Percentiles rank a stretch among this genome's conserved stretches.
These are phyloP conservation scores for Mercenaria mercenaria DNA, from an alignment of 1,140 invertebrate species.

Conservation along the genomic window DNA sequence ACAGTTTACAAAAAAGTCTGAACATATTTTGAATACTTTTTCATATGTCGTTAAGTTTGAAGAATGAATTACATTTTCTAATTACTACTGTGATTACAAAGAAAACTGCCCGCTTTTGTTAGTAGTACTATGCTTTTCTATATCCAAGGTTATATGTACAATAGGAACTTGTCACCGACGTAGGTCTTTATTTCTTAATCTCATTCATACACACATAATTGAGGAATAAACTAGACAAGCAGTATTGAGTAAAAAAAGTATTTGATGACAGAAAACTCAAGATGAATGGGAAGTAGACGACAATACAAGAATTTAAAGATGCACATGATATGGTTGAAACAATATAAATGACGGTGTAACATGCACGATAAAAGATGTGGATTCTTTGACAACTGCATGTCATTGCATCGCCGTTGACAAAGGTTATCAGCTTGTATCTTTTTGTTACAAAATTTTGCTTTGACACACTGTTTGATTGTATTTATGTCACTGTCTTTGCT, in stretches of 20 bases:
- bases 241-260: not conserved
- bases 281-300: not conserved
- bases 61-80: no score
- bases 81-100: not conserved
- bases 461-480: not conserved
- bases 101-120: not conserved
- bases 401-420: not conserved
- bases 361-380: not conserved
- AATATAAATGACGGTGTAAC: constrained; percentile 10
- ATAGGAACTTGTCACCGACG: not conserved
- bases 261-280: not conserved
- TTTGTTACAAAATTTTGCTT: not conserved
- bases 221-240: not conserved
- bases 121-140: not conserved
- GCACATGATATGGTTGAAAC: not conserved
- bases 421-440: constrained; percentile 11
- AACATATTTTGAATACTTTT: no score
- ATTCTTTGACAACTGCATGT: not conserved
- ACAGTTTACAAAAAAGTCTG: no score
- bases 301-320: not conserved
- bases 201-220: not conserved
- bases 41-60: no score
- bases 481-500: no score
- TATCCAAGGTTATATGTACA: not conserved
- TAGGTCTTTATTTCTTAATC: not conserved